A percentile compares a stretch with the other conserved stretches of the same genome.
Conservation (phyloP, 2,888 invertebrate genomes). For the Stegophylla sp. region DNA sequence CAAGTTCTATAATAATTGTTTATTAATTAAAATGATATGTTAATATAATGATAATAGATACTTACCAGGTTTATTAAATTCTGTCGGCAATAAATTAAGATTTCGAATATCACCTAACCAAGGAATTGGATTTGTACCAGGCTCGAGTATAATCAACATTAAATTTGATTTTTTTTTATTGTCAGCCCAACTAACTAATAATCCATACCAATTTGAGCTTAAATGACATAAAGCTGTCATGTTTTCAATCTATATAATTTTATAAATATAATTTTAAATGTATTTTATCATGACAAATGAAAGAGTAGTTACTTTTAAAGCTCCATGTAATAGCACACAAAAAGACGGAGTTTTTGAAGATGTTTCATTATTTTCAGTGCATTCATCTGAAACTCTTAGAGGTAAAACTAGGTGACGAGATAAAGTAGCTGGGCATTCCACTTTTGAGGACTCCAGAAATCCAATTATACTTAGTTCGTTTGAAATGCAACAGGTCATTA, state of each 20-base stretch:
- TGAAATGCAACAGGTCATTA: constrained; percentile 71
- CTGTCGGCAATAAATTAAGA: constrained; percentile 69
- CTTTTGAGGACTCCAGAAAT: constrained; percentile 84
- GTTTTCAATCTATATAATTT: constrained; percentile 74
- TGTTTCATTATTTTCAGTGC: constrained; percentile 47
- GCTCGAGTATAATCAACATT: constrained; percentile 85
- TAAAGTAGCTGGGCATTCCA: constrained; percentile 88
- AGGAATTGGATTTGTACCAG: constrained; percentile 79
- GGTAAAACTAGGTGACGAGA: constrained; percentile 90
- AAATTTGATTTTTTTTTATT: constrained; percentile 90
- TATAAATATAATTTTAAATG: not conserved
- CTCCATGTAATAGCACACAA: constrained; percentile 91
- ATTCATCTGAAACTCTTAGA: constrained; percentile 63
- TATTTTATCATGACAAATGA: no score
- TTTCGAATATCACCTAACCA: constrained; percentile 87
- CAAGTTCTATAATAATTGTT: constrained; percentile 29
- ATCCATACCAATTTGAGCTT: constrained; percentile 91
- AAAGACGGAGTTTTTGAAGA: constrained; percentile 59
- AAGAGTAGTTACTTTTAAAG: constrained; percentile 73
- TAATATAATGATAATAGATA: not conserved
- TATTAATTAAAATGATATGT: constrained; percentile 10
- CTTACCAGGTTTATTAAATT: constrained; percentile 62
- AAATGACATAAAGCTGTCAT: constrained; percentile 88
- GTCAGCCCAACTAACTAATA: constrained; percentile 92
- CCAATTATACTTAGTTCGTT: constrained; percentile 84